A percentile compares a stretch with the other conserved stretches of the same genome.
Conservation (phyloP, 2,888 invertebrate genomes). For the Tipula unca region DNA sequence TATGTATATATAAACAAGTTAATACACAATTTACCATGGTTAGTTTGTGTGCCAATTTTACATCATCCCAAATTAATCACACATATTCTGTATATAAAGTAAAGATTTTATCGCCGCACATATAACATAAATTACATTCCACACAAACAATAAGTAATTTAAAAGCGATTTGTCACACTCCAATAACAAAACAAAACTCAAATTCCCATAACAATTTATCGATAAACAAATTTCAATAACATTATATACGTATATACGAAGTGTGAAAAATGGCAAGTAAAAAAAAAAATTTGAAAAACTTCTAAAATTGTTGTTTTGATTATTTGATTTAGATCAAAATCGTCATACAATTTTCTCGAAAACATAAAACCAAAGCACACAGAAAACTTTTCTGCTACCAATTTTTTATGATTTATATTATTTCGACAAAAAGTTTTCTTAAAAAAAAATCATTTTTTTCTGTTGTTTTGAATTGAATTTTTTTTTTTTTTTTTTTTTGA, state of each 20-base stretch:
- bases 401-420: background rate
- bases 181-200: background rate
- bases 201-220: conserved; percentile 1
- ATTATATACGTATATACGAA: background rate
- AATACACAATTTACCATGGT: background rate
- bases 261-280: background rate
- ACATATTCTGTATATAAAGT: background rate
- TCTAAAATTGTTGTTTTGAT: background rate
- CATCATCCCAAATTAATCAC: background rate
- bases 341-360: background rate
- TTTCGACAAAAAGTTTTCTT: background rate
- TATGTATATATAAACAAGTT: background rate
- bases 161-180: background rate
- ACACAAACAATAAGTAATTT: background rate
- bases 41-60: background rate
- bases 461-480: background rate
- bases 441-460: background rate
- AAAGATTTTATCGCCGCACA: background rate
- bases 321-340: background rate
- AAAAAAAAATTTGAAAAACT: background rate
- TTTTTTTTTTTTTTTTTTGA: no score
- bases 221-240: background rate
- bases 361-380: background rate
- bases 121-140: background rate
- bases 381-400: background rate